Evolutionary conservation across 1,140 invertebrate genomes (phyloP).

Genomic region (Bombus vancouverensis): DNA sequence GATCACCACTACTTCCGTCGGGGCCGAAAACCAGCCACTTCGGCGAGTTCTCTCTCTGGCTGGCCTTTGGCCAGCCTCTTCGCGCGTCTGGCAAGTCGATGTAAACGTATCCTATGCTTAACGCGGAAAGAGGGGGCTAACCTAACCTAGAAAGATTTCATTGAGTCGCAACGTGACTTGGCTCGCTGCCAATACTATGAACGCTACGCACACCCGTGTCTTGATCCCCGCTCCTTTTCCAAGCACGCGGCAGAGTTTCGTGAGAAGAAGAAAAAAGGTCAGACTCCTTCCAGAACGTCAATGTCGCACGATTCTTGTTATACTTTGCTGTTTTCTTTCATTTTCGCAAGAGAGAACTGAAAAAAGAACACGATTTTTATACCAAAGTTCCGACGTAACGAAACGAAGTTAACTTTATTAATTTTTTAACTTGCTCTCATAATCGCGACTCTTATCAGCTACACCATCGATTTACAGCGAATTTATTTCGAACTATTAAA

Average conservation of each 20-base stretch:
- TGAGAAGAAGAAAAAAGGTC: not conserved
- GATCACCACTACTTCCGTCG: slow-evolving; percentile 73
- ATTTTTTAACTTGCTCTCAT: not conserved
- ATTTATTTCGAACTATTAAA: slow-evolving; percentile 21
- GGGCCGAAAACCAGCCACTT: slow-evolving; percentile 58
- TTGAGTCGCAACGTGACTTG: slow-evolving; percentile 79
- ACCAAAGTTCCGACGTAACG: not conserved
- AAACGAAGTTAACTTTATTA: not conserved
- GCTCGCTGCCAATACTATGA: slow-evolving; percentile 79
- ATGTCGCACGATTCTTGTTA: not conserved
- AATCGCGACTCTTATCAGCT: not conserved
- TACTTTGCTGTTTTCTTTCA: not conserved
- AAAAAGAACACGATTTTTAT: too few relatives aligned
- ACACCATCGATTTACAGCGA: not conserved
- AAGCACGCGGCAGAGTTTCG: slow-evolving; percentile 13
- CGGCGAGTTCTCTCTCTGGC: slow-evolving; percentile 59
- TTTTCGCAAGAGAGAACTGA: not conserved
- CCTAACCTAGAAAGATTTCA: slow-evolving; percentile 82
- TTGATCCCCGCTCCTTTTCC: slow-evolving; percentile 39
- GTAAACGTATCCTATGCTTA: slow-evolving; percentile 78
- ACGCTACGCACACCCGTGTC: slow-evolving; percentile 67
- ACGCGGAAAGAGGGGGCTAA: slow-evolving; percentile 75
- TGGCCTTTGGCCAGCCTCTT: slow-evolving; percentile 69
- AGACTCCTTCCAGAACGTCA: not conserved
- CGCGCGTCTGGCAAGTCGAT: slow-evolving; percentile 66